Percentiles rank a stretch among this genome's conserved stretches.
Evolutionary conservation across 2,797 vertebrate genomes (phyloP).

Genomic region (Enteromius unitaeniatus): DNA sequence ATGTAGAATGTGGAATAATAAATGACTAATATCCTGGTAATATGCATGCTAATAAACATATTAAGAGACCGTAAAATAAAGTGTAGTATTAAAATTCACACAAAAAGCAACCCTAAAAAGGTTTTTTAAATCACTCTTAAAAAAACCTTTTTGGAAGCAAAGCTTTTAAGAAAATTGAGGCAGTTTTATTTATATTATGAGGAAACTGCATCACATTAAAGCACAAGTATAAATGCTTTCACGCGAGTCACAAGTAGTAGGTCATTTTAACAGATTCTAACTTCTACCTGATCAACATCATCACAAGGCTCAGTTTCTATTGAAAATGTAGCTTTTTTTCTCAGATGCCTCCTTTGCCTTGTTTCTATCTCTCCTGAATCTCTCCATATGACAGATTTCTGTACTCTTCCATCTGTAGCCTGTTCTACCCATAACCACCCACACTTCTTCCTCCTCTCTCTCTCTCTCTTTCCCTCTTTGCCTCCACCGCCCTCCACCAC

Average conservation of each 20-base stretch:
- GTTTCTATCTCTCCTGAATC: slow-evolving; percentile 13
- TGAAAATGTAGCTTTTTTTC: background rate
- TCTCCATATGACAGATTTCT: slow-evolving; percentile 93
- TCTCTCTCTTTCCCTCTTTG: slow-evolving; percentile 17
- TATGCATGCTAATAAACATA: too few relatives aligned
- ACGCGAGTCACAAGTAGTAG: background rate
- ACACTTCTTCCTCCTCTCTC: slow-evolving; percentile 31
- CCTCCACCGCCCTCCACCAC: slow-evolving; percentile 36
- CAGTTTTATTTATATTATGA: background rate
- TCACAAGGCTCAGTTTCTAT: background rate
- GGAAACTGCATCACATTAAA: background rate
- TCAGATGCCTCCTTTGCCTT: background rate
- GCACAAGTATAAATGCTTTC: too few relatives aligned
- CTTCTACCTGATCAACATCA: slow-evolving; percentile 8
- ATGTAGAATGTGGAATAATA: too few relatives aligned
- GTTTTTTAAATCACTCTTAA: background rate
- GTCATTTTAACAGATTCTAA: background rate
- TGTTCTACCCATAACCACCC: slow-evolving; percentile 48
- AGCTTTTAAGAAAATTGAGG: slow-evolving; percentile 6
- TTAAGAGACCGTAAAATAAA: too few relatives aligned
- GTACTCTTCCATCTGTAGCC: slow-evolving; percentile 87
- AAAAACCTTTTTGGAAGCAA: background rate
- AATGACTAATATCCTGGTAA: too few relatives aligned
- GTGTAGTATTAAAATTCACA: too few relatives aligned
- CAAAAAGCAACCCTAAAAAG: too few relatives aligned